Evolutionary conservation across 23 tunicate species (phyloP), one percentile per base, ranked within the genome.

Genomic region (Ascidia mentula): DNA sequence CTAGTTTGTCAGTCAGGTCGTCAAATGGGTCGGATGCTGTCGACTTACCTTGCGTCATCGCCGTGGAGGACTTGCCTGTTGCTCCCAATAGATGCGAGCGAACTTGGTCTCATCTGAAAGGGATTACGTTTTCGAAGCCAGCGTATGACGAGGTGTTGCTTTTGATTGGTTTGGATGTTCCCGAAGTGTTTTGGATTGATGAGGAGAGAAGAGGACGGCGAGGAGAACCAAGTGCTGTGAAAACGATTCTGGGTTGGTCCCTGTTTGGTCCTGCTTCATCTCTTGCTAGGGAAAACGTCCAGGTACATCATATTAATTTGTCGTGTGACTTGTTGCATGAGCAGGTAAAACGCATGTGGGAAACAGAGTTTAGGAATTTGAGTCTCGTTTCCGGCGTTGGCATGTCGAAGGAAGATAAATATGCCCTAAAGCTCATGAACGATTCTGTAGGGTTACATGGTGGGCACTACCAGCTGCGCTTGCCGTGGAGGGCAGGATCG

Each of bases 401-500:
- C 22, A 26, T 53, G 7, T 53, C 65, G 7, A 53, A 53, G 24
- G 65, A 53, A 53, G 65, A 53, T 28, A 53, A 28, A 53, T 28
- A 34, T 22, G 82, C 65, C 22, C 24, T 53, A 9, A 53, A 53
- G 24, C 65, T 20, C 6, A 78, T 78, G 82, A 33, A 59, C 24
- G 12, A 18, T 38, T 5, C 82, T 20, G 72, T 78, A 6, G 34
- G 18, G 34, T 31, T 30, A 18, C 61, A 33, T 5, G 72, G 53
- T 0, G 82, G 82, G n/a, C 82, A 78, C 26, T 78, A 33, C 72
- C 72, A 78, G 32, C 17, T 78, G 40, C 40, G 40, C 6, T 59
- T 78, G 72, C 82, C 82, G 0, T 46, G 82, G 82, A 46, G 40
- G 22, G 38, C 72, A 3, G 72, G 72, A 28, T 30, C 82, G 20